Base-by-base conservation (phyloP, 2,113 vertebrate species). In the Hyla sarda region DNA sequence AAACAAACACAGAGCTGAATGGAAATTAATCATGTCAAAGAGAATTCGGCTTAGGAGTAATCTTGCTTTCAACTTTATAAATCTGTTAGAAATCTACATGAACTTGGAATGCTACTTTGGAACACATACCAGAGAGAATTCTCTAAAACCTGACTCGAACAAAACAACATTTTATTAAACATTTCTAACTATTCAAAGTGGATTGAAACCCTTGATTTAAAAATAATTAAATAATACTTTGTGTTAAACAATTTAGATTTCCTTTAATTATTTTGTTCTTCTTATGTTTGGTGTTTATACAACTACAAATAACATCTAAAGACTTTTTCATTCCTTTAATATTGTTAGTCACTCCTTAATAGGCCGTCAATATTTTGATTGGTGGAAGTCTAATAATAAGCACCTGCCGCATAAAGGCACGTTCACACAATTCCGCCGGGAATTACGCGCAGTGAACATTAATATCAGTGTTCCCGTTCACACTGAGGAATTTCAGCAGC, bases 21-120 rank as follows among this genome's bases (percentile, higher is more conserved):
- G 69, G 25, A 84, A 75, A 84, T 76, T 84, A 84, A 84, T 76
- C 34, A 75, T 84, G 82, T 75, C 72, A 76, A 84, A 16, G 21
- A 28, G 3, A 72, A 83, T 72, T 69, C 19, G 30, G 28, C 48
- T 34, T 50, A 72, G 45, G 62, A 54, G 30, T 50, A 83, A 28
- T 58, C 23, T 83, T 47, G 47, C 62, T 72, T 82, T 82, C 47
- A 72, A 34, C 32, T 58, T 54, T 34, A 73, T 12, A 56, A 83
- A 83, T 37, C 47, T 83, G 47, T 71, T 67, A 82, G 7, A 71
- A 82, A 67, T 71, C 67, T 71, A 12, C 67, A 69, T 21, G 65
- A 34, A 69, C 16, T 69, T 34, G 9, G 32, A 69, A 69, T 34
- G 19, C 65, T 34, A 10, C 7, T 9, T 67, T 67, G 65, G 34